Evolutionary conservation across 2,113 vertebrate species (phyloP).

Genomic region (Amphilophus citrinellus): DNA sequence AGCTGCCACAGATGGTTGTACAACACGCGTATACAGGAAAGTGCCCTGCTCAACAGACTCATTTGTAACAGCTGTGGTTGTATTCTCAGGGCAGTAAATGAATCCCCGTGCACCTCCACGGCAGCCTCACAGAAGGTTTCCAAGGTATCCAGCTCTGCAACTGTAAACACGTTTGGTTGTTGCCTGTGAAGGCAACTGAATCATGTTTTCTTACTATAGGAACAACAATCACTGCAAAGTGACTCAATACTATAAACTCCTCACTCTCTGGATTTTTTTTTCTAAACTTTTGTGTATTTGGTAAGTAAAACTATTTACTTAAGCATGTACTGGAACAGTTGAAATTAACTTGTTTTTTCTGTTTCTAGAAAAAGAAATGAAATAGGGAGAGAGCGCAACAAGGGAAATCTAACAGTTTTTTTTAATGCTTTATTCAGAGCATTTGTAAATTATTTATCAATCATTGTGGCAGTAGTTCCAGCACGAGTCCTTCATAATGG

Average conservation of each 20-base stretch:
- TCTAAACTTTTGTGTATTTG: not conserved
- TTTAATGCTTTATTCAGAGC: not conserved
- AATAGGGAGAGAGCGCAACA: not conserved
- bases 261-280: accelerated
- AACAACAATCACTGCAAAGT: not conserved
- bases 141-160: conserved; percentile 35
- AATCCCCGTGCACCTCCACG: conserved; percentile 41
- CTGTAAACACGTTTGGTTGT: conserved; percentile 41
- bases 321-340: not conserved
- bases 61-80: conserved; percentile 43
- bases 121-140: conserved; percentile 43
- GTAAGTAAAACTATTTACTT: not conserved
- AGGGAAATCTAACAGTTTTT: not conserved
- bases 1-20: conserved; percentile 5
- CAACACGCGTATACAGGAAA: conserved; percentile 17
- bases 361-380: not conserved
- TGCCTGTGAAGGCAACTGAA: conserved; percentile 12
- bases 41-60: conserved; percentile 31
- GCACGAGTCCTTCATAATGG: not conserved
- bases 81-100: conserved; percentile 59
- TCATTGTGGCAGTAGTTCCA: not conserved
- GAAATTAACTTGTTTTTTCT: not conserved
- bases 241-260: not conserved
- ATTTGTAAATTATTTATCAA: not conserved
- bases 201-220: conserved; percentile 4